Percentiles rank a stretch among this genome's conserved stretches.
Evolutionary conservation across 1,140 invertebrate species (phyloP).

Genomic region (Euwallacea fornicatus): DNA sequence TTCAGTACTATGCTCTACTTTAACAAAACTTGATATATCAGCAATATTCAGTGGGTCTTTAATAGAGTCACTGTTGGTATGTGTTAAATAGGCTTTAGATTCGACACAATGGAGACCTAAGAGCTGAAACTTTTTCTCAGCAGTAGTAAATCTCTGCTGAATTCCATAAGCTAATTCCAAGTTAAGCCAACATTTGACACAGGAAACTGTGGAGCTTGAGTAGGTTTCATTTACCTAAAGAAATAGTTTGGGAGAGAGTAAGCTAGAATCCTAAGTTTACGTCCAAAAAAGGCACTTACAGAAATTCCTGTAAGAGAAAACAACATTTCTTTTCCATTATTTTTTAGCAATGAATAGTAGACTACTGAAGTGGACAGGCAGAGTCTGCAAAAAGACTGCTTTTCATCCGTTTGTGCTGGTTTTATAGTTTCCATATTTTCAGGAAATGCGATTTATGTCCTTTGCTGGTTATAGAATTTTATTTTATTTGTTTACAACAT

Average conservation of each 20-base stretch:
- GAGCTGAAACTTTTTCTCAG: conserved; percentile 23
- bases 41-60: not conserved
- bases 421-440: too few species aligned
- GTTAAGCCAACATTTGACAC: conserved; percentile 37
- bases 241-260: too few species aligned
- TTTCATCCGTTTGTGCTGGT: conserved; percentile 15
- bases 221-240: not conserved
- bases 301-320: conserved; percentile 25
- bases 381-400: conserved; percentile 20
- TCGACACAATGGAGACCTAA: conserved; percentile 11
- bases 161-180: conserved; percentile 35
- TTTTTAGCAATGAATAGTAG: conserved; percentile 26
- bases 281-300: too few species aligned
- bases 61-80: too few species aligned
- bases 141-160: conserved; percentile 28
- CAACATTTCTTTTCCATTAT: conserved; percentile 35
- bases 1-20: not conserved
- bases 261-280: too few species aligned
- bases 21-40: conserved; percentile 4
- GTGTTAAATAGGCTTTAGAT: not conserved
- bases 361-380: conserved; percentile 26
- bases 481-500: too few species aligned
- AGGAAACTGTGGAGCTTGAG: conserved; percentile 18
- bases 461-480: too few species aligned
- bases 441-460: too few species aligned